Conservation (phyloP, 2,888 invertebrate genomes). For the Calameuta filiformis region DNA sequence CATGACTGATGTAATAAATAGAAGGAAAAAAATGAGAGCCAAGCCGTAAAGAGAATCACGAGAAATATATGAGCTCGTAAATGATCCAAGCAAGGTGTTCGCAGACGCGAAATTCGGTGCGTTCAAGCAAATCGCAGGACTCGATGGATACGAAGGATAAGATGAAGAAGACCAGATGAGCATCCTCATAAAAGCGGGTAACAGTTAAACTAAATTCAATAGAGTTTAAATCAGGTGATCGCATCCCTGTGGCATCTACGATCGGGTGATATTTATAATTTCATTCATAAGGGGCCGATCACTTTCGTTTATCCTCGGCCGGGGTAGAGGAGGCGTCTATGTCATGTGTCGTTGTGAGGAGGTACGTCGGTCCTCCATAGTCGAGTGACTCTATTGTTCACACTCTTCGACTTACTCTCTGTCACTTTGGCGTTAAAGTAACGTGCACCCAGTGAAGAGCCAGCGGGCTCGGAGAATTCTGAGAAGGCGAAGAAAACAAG, state of each 20-base stretch:
- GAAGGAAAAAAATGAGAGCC: background rate
- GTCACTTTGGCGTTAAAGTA: background rate
- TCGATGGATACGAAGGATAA: background rate
- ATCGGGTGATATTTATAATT: conserved; percentile 45
- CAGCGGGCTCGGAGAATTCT: background rate
- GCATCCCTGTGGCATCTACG: conserved; percentile 32
- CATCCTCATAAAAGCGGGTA: background rate
- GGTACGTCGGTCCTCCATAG: background rate
- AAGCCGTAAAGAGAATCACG: background rate
- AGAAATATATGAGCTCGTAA: background rate
- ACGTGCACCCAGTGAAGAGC: background rate
- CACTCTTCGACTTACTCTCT: background rate
- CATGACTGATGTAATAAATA: background rate
- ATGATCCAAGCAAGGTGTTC: background rate
- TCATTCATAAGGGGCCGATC: conserved; percentile 37
- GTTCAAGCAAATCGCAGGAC: background rate
- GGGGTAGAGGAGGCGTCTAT: background rate
- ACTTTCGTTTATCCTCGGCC: conserved; percentile 34
- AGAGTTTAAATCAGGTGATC: background rate
- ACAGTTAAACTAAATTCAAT: background rate
- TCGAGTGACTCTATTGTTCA: background rate
- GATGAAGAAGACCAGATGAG: background rate
- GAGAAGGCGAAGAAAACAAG: conserved; percentile 7
- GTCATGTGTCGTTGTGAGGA: background rate
- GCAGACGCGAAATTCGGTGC: background rate